Evolutionary conservation across 1,140 invertebrate species (phyloP).

Genomic region (Triops longicaudatus): DNA sequence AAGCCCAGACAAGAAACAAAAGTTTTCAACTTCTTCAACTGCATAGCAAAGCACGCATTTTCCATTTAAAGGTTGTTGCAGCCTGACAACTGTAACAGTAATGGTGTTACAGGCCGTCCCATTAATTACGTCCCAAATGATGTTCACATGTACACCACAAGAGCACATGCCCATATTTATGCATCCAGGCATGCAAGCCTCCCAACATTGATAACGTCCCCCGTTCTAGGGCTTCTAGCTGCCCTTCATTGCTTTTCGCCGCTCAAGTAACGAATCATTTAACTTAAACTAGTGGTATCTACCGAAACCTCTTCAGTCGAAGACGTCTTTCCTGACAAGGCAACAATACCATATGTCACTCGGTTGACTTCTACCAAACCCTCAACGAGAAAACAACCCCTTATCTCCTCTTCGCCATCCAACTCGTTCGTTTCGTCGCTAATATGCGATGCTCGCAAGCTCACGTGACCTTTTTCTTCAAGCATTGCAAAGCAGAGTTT

Average conservation of each 20-base stretch:
- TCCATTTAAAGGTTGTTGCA: not conserved
- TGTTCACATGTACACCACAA: not conserved
- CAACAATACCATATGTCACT: conserved; percentile 15
- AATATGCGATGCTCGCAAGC: not conserved
- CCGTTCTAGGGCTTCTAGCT: not conserved
- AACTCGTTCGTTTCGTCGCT: not conserved
- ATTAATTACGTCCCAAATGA: not conserved
- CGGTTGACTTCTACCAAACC: not conserved
- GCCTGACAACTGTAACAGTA: not conserved
- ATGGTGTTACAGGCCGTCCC: not conserved
- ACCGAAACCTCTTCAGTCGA: not conserved
- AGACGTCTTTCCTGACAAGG: not conserved
- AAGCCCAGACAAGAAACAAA: too few relatives aligned
- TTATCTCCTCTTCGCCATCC: not conserved
- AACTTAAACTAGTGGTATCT: not conserved
- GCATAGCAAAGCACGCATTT: too few relatives aligned
- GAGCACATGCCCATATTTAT: conserved; percentile 1
- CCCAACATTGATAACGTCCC: not conserved
- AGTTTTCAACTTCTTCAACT: too few relatives aligned
- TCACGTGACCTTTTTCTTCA: not conserved
- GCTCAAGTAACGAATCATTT: not conserved
- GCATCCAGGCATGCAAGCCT: not conserved
- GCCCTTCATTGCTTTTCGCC: not conserved
- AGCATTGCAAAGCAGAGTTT: not conserved
- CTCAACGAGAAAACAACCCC: conserved; percentile 5